Conservation (phyloP, 2,888 invertebrate genomes). For the Cryptocheilus praepositus region DNA sequence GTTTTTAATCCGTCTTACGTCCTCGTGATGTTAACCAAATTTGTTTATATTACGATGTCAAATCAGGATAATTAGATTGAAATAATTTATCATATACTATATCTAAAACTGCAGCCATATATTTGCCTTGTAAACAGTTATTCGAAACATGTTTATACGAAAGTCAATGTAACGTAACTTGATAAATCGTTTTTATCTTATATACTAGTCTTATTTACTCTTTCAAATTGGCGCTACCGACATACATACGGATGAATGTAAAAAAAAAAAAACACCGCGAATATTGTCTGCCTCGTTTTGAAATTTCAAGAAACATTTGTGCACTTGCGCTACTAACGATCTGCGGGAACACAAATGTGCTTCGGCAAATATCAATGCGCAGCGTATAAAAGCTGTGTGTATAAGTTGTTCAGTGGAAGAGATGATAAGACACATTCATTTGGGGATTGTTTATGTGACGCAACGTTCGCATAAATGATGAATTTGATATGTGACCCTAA, state of each 20-base stretch:
- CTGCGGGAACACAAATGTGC: conserved; percentile 30
- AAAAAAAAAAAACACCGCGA: neutral
- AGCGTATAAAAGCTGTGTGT: conserved; percentile 30
- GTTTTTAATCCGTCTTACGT: conserved; percentile 20
- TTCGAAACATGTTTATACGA: conserved; percentile 20
- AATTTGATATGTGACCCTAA: neutral
- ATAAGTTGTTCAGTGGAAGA: conserved; percentile 42
- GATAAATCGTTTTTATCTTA: conserved; percentile 22
- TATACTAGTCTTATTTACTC: conserved; percentile 12
- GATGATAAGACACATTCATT: conserved; percentile 1
- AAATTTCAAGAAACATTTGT: neutral
- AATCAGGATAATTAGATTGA: conserved; percentile 30
- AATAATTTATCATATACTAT: conserved; percentile 25
- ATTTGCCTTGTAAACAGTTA: too few species aligned
- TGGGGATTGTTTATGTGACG: neutral
- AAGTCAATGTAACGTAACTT: conserved; percentile 15
- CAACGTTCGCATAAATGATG: too few species aligned
- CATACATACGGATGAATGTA: too few species aligned
- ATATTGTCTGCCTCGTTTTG: neutral
- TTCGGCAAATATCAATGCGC: conserved; percentile 22
- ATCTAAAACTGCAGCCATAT: conserved; percentile 16
- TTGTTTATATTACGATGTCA: conserved; percentile 41
- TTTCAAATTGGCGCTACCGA: too few species aligned
- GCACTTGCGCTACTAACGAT: conserved; percentile 7
- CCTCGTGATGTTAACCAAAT: conserved; percentile 41